Evolutionary conservation across 2,113 vertebrate species (phyloP).

Genomic region (Oreamnos americanus): DNA sequence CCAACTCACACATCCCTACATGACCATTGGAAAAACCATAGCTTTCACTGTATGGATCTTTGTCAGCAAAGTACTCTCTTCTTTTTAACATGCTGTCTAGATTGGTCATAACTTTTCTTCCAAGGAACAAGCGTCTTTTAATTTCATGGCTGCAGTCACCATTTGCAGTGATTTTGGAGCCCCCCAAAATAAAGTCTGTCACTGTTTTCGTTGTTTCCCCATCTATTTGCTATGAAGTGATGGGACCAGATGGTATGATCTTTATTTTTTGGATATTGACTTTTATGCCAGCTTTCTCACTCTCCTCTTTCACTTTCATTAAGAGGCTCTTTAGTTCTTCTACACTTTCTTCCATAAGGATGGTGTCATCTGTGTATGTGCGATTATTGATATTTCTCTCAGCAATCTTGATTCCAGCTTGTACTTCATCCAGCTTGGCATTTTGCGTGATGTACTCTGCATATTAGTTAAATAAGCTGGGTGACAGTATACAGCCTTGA

Average conservation of each 20-base stretch:
- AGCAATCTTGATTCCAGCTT: background rate
- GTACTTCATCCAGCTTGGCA: background rate
- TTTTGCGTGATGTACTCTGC: background rate
- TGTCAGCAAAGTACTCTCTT: background rate
- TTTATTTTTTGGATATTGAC: background rate
- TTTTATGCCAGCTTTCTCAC: background rate
- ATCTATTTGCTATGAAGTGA: background rate
- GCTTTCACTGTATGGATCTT: background rate
- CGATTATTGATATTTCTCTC: background rate
- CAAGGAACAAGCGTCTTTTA: background rate
- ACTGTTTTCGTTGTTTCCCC: background rate
- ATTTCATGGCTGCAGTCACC: background rate
- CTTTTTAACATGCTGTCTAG: background rate
- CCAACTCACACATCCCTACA: background rate
- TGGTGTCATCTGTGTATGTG: background rate
- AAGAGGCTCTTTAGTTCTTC: background rate
- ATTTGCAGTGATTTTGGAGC: background rate
- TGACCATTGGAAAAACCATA: background rate
- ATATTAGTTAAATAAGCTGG: background rate
- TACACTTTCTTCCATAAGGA: background rate
- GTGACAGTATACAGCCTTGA: background rate
- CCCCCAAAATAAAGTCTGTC: background rate
- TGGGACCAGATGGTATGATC: background rate
- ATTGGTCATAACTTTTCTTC: background rate
- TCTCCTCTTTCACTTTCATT: background rate